A percentile compares a stretch with the other conserved stretches of the same genome.
These are phyloP conservation scores for Copidosoma aretas DNA, from an alignment of 2,888 invertebrate species.

Conservation along the genomic window DNA sequence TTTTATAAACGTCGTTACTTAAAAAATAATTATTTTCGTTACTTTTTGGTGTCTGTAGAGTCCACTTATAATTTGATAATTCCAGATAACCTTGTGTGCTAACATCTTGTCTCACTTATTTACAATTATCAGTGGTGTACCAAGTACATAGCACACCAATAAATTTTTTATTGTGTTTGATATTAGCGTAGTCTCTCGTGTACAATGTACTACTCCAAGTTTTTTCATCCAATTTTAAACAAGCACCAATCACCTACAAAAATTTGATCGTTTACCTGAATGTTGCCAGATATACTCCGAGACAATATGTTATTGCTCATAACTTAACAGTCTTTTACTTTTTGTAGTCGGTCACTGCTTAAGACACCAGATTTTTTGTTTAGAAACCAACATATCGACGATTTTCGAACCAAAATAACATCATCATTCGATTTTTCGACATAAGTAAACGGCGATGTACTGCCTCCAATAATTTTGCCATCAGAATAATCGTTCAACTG, in stretches of 20 bases:
- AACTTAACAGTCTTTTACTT: background rate
- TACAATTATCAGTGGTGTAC: no score
- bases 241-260: constrained; percentile 26
- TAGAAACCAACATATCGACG: constrained; percentile 35
- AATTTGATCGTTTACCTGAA: constrained; percentile 22
- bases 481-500: background rate
- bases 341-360: background rate
- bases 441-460: background rate
- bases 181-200: no score
- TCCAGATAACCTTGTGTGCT: no score
- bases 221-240: constrained; percentile 13
- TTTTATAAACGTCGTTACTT: no score
- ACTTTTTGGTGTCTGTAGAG: no score
- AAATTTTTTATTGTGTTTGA: no score
- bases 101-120: no score
- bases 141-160: no score
- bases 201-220: no score
- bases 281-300: background rate
- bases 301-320: background rate
- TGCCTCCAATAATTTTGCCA: background rate
- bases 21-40: no score
- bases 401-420: constrained; percentile 19
- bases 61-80: no score
- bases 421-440: background rate
- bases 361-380: constrained; percentile 21